phyloP scores from a whole-genome alignment of 2,113 vertebrate genomes.

The Aphyosemion australe region DNA sequence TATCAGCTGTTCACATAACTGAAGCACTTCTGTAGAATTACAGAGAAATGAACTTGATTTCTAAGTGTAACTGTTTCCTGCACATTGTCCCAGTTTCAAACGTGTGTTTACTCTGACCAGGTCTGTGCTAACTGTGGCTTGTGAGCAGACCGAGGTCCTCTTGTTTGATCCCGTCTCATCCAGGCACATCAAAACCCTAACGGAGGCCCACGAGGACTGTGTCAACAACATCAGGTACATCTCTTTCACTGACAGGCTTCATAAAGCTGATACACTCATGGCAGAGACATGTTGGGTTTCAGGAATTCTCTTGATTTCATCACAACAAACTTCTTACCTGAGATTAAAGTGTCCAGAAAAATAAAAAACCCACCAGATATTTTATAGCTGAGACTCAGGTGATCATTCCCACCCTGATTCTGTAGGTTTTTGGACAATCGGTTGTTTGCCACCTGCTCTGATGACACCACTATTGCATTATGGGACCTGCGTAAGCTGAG shows the following conservation, averaged over 20 bases:
- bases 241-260: not conserved
- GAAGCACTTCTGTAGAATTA: too few species aligned
- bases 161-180: constrained; percentile 97
- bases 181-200: constrained; percentile 96
- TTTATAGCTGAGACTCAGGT: not conserved
- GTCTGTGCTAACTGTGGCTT: constrained; percentile 96
- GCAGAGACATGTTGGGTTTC: too few species aligned
- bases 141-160: constrained; percentile 96
- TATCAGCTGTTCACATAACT: too few species aligned
- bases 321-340: too few species aligned
- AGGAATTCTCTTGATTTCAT: too few species aligned
- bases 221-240: constrained; percentile 97
- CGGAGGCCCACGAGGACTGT: constrained; percentile 97
- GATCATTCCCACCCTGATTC: not conserved
- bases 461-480: constrained; percentile 96
- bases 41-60: too few species aligned
- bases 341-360: too few species aligned
- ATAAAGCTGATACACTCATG: too few species aligned
- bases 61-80: too few species aligned
- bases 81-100: too few species aligned
- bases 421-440: constrained; percentile 96
- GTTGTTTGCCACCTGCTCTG: constrained; percentile 96
- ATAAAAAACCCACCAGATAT: too few species aligned
- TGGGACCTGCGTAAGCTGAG: constrained; percentile 97
- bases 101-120: constrained; percentile 63